These are phyloP conservation scores for Steromphala cineraria DNA, from an alignment of 2,888 invertebrate species.

Conservation along the genomic window DNA sequence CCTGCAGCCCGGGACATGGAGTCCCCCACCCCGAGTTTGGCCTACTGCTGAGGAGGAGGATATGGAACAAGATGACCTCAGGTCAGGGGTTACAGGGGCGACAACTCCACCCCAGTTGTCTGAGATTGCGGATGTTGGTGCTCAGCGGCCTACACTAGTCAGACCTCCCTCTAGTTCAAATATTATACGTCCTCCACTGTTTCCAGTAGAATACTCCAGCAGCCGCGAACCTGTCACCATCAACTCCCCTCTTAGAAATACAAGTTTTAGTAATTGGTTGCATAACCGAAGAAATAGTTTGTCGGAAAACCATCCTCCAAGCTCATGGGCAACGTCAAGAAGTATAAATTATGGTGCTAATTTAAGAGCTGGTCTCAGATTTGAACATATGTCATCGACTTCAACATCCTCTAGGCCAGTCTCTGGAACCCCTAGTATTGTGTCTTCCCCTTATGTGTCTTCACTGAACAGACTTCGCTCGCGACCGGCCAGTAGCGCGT, in stretches of 20 bases:
- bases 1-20: slow-evolving; percentile 12
- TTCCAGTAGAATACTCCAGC: not conserved
- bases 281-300: not conserved
- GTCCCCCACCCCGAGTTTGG: not conserved
- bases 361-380: slow-evolving; percentile 6
- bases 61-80: not conserved
- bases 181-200: not conserved
- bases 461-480: slow-evolving; percentile 17
- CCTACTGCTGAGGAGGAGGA: not conserved
- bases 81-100: not conserved
- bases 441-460: slow-evolving; percentile 19
- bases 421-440: slow-evolving; percentile 10
- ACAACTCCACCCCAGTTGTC: slow-evolving; percentile 6
- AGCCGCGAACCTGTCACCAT: not conserved
- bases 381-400: not conserved
- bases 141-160: not conserved
- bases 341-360: not conserved
- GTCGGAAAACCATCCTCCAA: not conserved
- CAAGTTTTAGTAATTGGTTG: not conserved
- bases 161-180: not conserved
- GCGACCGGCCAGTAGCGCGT: slow-evolving; percentile 8
- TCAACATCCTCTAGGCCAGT: not conserved
- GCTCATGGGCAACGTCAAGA: not conserved
- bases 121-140: slow-evolving; percentile 5
- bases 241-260: not conserved